phyloP scores from a whole-genome alignment of 2,113 vertebrate species.

The Thryonomys swinderianus region DNA sequence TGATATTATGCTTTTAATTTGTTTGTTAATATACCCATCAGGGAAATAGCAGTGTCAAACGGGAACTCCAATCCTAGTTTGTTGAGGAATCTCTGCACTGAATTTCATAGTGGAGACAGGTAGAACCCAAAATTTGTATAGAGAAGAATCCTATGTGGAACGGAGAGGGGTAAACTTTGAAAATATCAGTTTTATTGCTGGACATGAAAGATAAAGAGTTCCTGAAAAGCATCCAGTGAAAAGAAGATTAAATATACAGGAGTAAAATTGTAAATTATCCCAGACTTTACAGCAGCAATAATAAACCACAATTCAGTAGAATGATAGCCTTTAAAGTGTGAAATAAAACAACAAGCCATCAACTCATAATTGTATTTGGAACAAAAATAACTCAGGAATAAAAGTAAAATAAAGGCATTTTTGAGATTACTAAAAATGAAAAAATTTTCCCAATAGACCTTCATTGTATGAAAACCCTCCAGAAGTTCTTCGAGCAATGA shows the following conservation, averaged over 20 bases:
- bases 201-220: neutral
- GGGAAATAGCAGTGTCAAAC: no score
- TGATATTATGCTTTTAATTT: no score
- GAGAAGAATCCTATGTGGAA: neutral
- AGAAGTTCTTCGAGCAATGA: neutral
- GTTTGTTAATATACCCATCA: no score
- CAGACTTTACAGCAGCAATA: neutral
- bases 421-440: neutral
- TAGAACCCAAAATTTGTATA: no score
- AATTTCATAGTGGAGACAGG: no score
- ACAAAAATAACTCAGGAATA: neutral
- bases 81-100: no score
- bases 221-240: neutral
- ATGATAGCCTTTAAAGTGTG: neutral
- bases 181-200: neutral
- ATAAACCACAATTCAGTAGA: neutral
- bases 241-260: neutral
- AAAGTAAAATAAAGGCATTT: constrained; percentile 1
- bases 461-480: neutral
- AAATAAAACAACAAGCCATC: neutral
- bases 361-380: neutral
- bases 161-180: neutral
- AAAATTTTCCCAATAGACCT: neutral
- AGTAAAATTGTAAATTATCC: neutral
- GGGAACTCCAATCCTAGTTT: no score